Percentiles rank a stretch among this genome's conserved stretches.
These are phyloP conservation scores for Eubucco bourcierii DNA, from an alignment of 2,113 vertebrate species.

Conservation along the genomic window DNA sequence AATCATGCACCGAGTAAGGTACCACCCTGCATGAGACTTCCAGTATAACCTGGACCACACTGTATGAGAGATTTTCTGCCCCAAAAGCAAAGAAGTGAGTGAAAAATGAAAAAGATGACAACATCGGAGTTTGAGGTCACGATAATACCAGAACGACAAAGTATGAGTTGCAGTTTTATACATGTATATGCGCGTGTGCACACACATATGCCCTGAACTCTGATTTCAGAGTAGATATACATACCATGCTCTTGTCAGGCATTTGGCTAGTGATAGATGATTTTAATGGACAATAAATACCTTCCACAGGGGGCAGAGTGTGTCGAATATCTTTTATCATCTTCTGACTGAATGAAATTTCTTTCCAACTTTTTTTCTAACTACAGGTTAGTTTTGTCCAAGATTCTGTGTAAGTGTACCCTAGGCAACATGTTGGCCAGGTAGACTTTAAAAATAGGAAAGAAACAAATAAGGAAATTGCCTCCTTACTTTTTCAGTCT, in stretches of 20 bases:
- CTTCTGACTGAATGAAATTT: not conserved
- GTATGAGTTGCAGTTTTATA: not conserved
- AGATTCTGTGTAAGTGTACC: not conserved
- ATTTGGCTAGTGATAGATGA: not conserved
- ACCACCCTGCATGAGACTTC: slow-evolving; percentile 25
- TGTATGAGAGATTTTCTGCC: not conserved
- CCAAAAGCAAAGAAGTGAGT: not conserved
- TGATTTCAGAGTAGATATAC: not conserved
- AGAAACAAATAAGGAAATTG: not conserved
- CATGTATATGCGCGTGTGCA: too few species aligned
- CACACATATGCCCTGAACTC: not conserved
- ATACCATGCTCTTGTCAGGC: not conserved
- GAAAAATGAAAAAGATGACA: not conserved
- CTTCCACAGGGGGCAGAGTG: not conserved
- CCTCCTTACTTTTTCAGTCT: not conserved
- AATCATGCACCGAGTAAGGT: slow-evolving; percentile 24
- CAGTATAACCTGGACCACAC: slow-evolving; percentile 13
- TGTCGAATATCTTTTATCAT: not conserved
- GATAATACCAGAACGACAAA: not conserved
- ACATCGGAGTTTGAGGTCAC: not conserved
- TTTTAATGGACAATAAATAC: not conserved
- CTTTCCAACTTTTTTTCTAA: not conserved
- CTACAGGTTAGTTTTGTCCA: not conserved
- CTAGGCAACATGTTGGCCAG: not conserved
- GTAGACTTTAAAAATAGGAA: not conserved